Evolutionary conservation across 2,113 vertebrate species (phyloP), one percentile per base, ranked within the genome.

Genomic region (Phyllopteryx taeniolatus): DNA sequence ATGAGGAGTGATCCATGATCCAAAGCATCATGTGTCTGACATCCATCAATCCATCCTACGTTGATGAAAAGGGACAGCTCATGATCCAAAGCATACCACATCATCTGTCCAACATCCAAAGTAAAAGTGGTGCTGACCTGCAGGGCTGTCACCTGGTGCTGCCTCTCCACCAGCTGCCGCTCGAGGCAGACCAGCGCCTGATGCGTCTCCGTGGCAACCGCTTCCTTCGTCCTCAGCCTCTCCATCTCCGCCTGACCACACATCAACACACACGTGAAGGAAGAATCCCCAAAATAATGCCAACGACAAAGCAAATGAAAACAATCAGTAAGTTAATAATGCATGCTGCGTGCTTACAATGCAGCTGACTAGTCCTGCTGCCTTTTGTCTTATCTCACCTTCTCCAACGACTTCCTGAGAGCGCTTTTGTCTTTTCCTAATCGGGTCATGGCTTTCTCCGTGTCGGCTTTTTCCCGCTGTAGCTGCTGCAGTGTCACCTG

Each of bases 201-300:
- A 35, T 86, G 85, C 81, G 81, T 91, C 84, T 90, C 80, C 14
- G 84, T 85, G 74, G 76, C 83, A 10, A 31, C 70, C 0, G 27
- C 72, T 67, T 87, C 88, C 61, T 88, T 19, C 11, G 78, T 81
- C 72, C 76, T 90, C 77, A 91, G 74, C 8, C 67, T 89, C 75
- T 93, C 91, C 72, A 87, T 83, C 67, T 93, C 90, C 43, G 84
- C 89, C 94, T 95, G 80, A 79, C 54, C 71, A 71, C 77, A 63
- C 13, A 42, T 62, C 60, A 62, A 19, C 60, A 20, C 61, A 63
- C 33, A 19, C 17, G 9, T 42, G 19, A 63, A 20, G 54, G 53
- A 54, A n/a, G 53, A 54, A 54, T 39, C 3, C 35, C 3, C 35
- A 1, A 3, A 39, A 39, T 39, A 39, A 39, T 39, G 4, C 35